phyloP scores from a whole-genome alignment of 92 coral and sea anemone species.

The Actinernus sp. region DNA sequence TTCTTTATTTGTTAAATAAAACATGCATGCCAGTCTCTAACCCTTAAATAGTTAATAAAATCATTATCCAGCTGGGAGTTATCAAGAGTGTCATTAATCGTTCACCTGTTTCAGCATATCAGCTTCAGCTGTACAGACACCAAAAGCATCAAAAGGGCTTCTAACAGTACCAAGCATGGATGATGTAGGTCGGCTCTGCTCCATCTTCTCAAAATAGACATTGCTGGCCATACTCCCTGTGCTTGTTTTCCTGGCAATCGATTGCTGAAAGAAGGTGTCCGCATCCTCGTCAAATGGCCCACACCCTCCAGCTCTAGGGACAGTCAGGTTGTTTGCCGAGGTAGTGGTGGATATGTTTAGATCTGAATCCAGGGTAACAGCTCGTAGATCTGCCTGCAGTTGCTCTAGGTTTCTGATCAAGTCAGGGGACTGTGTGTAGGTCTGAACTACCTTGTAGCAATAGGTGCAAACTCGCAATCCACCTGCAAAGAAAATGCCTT shows the following conservation, averaged over 20 bases:
- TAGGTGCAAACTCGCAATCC: conserved; percentile 92
- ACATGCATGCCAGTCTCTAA: too few species aligned
- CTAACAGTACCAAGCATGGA: conserved; percentile 22
- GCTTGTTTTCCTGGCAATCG: conserved; percentile 44
- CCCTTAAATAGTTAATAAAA: too few species aligned
- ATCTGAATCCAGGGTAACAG: conserved; percentile 67
- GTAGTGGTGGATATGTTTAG: conserved; percentile 31
- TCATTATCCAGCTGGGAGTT: too few species aligned
- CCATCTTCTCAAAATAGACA: conserved; percentile 57
- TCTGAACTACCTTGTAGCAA: conserved; percentile 86
- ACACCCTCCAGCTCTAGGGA: conserved; percentile 42
- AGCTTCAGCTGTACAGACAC: conserved; percentile 97
- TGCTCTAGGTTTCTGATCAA: conserved; percentile 78
- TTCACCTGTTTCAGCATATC: conserved; percentile 92
- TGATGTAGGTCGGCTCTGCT: conserved; percentile 43
- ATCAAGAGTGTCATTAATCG: too few species aligned
- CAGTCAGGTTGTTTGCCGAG: conserved; percentile 18
- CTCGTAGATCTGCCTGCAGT: conserved; percentile 81
- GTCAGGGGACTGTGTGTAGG: conserved; percentile 88
- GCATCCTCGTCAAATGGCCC: conserved; percentile 90
- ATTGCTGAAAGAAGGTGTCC: conserved; percentile 28
- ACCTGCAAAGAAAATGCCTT: conserved; percentile 57
- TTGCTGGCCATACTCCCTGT: conserved; percentile 35
- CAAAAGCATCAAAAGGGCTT: conserved; percentile 96
- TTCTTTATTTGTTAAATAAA: too few species aligned